Base-by-base conservation (phyloP, 1,140 invertebrate genomes). In the Rhizoglyphus robini region DNA sequence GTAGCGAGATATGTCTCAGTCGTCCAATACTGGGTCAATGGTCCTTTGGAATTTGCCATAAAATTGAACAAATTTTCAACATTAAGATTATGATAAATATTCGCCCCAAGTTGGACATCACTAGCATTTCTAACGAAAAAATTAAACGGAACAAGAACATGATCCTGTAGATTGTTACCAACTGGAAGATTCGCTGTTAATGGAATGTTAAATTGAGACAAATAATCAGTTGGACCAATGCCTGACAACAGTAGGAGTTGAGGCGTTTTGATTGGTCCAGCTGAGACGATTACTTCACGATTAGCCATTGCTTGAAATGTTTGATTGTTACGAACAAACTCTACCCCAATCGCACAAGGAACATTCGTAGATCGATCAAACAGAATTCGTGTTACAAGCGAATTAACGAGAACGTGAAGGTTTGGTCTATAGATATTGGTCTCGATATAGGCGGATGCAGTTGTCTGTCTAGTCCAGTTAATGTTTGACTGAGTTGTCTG, bases 171-270 rank as follows among this genome's bases (percentile, higher is more conserved):
- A 63, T 77, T 77, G 46, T 75, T 68, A 1, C 77, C 77, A 18
- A 79, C 77, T 0, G 77, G 76, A 3, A 78, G 68, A 41, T 78
- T 74, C 11, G 51, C 25, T 11, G 68, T 51, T 15, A 60, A 34
- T 2, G 59, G 57, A 13, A 68, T 68, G 32, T 61, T 61, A 2
- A 68, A 8, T 15, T 47, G 34, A 5, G 25, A 18, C 0, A 68
- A 29, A 27, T 68, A 57, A 5, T 64, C 31, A 34, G 46, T n/a
- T 23, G 67, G 67, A 38, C 67, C 67, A 0, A 95, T 81, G 0
- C 92, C 93, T 3, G 88, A 92, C 0, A 95, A 75, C 88, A 95
- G 91, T 4, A 96, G 74, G 0, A 96, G 70, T 70, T 96, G 91
- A 0, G 92, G 88, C 0, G 90, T 88, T 72, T 92, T 91, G 0